Percentiles rank a stretch among this genome's conserved stretches.
Conservation (phyloP, 2,113 vertebrate species). For the human (Homo sapiens) region DNA sequence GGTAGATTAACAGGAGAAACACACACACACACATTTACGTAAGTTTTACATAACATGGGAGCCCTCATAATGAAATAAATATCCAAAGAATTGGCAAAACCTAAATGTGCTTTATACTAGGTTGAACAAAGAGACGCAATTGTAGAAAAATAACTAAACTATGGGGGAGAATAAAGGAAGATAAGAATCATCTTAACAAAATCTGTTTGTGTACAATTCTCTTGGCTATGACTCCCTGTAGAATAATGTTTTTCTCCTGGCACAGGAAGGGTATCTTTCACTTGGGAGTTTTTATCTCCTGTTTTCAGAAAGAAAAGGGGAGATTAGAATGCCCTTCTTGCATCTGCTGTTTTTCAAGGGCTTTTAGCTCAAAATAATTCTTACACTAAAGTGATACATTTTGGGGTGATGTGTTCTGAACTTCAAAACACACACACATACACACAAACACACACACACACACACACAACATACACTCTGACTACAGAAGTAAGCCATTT, state of each 20-base stretch:
- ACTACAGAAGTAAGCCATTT: neutral
- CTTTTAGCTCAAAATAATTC: neutral
- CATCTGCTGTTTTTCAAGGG: neutral
- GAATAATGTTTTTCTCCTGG: neutral
- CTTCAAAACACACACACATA: neutral
- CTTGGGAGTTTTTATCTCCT: neutral
- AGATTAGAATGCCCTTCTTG: neutral
- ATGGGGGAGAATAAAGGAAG: neutral
- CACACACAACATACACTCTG: neutral
- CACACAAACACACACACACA: too few species aligned
- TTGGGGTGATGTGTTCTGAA: neutral
- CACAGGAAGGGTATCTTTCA: neutral
- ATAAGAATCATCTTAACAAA: neutral
- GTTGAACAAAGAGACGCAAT: neutral
- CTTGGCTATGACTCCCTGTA: neutral
- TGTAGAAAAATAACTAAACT: neutral
- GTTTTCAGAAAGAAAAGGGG: neutral
- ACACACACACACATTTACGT: neutral
- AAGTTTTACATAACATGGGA: neutral
- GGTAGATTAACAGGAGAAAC: neutral
- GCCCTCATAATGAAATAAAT: neutral
- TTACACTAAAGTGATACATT: neutral
- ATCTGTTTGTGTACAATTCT: neutral
- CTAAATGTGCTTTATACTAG: neutral
- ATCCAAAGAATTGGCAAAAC: neutral